Percentiles rank a stretch among this genome's conserved stretches.
phyloP scores from a whole-genome alignment of 2,888 invertebrate species.

The Leptinotarsa peninsularis region DNA sequence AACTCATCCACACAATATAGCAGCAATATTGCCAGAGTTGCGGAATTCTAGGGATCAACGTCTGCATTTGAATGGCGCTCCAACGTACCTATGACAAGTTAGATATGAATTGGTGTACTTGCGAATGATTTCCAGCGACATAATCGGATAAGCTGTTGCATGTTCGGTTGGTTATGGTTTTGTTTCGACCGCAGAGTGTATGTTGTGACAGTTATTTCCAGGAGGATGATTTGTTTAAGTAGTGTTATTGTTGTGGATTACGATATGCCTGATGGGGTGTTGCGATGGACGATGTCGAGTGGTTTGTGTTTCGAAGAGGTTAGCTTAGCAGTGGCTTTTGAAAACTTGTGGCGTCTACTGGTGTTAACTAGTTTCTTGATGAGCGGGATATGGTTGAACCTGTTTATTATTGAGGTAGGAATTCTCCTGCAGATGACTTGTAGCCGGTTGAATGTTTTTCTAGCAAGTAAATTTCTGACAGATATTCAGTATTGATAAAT shows the following conservation, averaged over 20 bases:
- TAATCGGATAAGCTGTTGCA: constrained; percentile 8
- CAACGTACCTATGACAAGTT: constrained; percentile 2
- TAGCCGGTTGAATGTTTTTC: no score
- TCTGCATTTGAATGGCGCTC: constrained; percentile 2
- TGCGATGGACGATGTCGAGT: no score
- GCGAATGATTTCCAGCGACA: neutral
- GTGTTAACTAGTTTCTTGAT: no score
- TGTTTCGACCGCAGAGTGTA: neutral
- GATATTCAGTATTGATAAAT: no score
- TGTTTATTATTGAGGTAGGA: no score
- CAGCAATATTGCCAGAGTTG: constrained; percentile 4
- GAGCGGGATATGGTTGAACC: no score
- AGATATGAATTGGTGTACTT: neutral
- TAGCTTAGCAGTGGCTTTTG: no score
- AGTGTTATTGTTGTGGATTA: neutral
- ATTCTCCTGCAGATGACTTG: no score
- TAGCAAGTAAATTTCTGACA: no score
- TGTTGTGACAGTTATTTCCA: constrained; percentile 5
- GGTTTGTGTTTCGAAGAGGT: no score
- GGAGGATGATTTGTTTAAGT: constrained; percentile 9
- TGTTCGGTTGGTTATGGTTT: constrained; percentile 9
- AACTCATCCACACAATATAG: constrained; percentile 12
- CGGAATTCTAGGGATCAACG: constrained; percentile 1
- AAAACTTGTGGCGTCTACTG: no score
- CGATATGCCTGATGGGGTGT: neutral